phyloP scores from a whole-genome alignment of 23 tunicate species.

The Ascidia mentula region DNA sequence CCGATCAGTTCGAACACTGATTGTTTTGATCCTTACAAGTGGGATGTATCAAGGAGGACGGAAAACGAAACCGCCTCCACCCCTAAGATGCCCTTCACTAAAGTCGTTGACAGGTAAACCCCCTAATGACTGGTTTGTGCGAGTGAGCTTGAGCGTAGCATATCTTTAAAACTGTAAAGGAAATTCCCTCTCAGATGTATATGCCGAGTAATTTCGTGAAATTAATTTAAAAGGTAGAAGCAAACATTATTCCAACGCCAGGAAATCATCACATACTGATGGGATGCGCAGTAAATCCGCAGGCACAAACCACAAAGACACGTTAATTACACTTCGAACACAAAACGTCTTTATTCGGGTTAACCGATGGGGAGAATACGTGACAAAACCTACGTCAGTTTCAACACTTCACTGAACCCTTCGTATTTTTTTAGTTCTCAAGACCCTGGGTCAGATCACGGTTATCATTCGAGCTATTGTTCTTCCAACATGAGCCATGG shows the following conservation, averaged over 20 bases:
- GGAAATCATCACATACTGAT: not conserved
- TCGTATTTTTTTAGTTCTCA: not conserved
- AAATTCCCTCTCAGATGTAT: too few relatives aligned
- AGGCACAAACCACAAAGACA: not conserved
- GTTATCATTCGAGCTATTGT: slow-evolving; percentile 56
- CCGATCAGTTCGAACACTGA: slow-evolving; percentile 55
- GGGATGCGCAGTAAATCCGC: not conserved
- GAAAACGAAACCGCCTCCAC: not conserved
- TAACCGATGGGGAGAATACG: not conserved
- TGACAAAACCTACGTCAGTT: not conserved
- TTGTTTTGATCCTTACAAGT: slow-evolving; percentile 93
- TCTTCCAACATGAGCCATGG: slow-evolving; percentile 52
- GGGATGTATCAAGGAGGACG: slow-evolving; percentile 37
- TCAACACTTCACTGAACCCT: not conserved
- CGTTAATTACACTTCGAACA: not conserved
- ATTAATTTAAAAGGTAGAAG: too few relatives aligned
- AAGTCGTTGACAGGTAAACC: not conserved
- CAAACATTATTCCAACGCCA: too few relatives aligned
- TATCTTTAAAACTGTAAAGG: not conserved
- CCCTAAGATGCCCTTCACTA: not conserved
- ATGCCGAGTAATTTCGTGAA: too few relatives aligned
- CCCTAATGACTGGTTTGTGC: not conserved
- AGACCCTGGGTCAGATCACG: slow-evolving; percentile 41
- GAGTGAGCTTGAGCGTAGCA: not conserved
- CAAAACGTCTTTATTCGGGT: not conserved